Base-by-base conservation (phyloP, 2,113 vertebrate species). In the Peromyscus maniculatus region DNA sequence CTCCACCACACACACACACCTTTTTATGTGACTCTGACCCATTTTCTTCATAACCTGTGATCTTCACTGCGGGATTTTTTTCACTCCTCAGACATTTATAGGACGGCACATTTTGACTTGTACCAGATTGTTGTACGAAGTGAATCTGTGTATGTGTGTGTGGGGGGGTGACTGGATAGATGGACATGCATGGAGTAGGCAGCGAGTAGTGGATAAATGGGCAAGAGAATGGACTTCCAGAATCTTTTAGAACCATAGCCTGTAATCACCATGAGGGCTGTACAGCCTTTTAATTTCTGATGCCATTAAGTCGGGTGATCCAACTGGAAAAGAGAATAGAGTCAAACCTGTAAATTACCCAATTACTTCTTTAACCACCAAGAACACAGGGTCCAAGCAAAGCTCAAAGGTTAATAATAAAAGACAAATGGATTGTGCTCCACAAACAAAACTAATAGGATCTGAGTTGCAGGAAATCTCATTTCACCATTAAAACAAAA, bases 401-500 rank as follows among this genome's bases (percentile, higher is more conserved):
- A 87, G 89, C 95, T 80, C 89, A 62, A 64, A 94, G 95, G 79
- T 96, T 94, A 96, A 95, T 96, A 91, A 93, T 84, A 83, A 95
- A 95, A 94, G 93, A 96, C 93, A 92, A 91, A 87, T 97, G 86
- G 82, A 59, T 77, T 95, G 91, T 66, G 91, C 52, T 87, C 69
- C 69, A 92, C 71, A 89, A 90, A 97, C 79, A 95, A 79, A 97
- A 90, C 72, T 97, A 97, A 97, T n/a, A 93, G 67, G 91, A 97
- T 97, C 91, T 94, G 93, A 97, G 91, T 92, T 46, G 96, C 92
- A 93, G 95, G 93, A 95, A 97, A 98, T 98, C 94, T 95, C 87
- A 95, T 97, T 97, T 98, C 57, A 43, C 72, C 86, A 95, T 94
- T 93, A 89, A 87, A 79, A 89, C 89, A 94, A 91, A 91, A 95